These are phyloP conservation scores for Pissodes strobi DNA, from an alignment of 1,140 invertebrate genomes.

Conservation along the genomic window DNA sequence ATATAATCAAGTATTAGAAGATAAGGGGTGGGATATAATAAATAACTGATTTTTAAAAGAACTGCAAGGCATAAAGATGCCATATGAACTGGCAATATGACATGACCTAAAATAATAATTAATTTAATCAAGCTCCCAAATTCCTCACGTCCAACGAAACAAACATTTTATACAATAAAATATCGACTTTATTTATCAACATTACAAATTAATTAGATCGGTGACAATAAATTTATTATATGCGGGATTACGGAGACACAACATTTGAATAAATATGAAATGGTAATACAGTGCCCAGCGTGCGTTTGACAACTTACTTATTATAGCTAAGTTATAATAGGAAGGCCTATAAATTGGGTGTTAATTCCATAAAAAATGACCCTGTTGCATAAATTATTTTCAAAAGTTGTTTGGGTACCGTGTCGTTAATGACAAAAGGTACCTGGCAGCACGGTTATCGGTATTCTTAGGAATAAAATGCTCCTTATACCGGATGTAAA, in stretches of 20 bases:
- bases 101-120: no score
- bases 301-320: conserved; percentile 25
- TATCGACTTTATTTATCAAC: conserved; percentile 25
- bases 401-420: conserved; percentile 21
- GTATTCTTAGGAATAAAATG: background rate
- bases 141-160: background rate
- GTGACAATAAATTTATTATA: conserved; percentile 25
- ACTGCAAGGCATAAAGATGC: no score
- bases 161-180: conserved; percentile 14
- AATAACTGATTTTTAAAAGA: no score
- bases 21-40: no score
- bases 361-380: conserved; percentile 24
- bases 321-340: conserved; percentile 17
- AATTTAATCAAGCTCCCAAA: conserved; percentile 11
- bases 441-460: conserved; percentile 5
- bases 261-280: conserved; percentile 24
- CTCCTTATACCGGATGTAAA: conserved; percentile 1
- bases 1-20: background rate
- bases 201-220: conserved; percentile 26
- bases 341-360: conserved; percentile 25
- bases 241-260: conserved; percentile 9
- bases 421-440: conserved; percentile 23
- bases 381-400: conserved; percentile 10
- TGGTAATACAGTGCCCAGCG: conserved; percentile 17
- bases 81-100: no score